These are phyloP conservation scores for Nebria salina DNA, from an alignment of 2,888 invertebrate genomes.

Conservation along the genomic window DNA sequence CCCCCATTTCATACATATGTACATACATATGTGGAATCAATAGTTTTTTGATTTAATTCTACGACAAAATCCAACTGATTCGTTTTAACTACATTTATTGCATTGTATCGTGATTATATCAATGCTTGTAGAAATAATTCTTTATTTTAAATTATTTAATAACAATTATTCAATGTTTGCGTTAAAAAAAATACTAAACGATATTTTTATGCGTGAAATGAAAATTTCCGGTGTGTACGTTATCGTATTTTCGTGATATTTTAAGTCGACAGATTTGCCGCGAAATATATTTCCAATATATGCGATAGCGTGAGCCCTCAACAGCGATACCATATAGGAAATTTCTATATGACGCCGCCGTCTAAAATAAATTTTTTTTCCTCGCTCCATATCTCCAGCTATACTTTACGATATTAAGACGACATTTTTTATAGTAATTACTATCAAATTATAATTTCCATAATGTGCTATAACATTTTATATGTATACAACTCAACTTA, in stretches of 20 bases:
- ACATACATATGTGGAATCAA: background rate
- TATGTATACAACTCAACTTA: no score
- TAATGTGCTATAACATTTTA: background rate
- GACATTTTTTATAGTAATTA: background rate
- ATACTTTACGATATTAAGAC: background rate
- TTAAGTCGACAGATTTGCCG: slow-evolving; percentile 43
- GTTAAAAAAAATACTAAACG: background rate
- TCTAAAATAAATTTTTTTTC: slow-evolving; percentile 21
- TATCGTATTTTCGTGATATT: slow-evolving; percentile 42
- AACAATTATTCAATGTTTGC: background rate
- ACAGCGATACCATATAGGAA: slow-evolving; percentile 36
- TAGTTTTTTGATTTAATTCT: no score
- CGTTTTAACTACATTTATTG: no score
- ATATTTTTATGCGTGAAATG: slow-evolving; percentile 39
- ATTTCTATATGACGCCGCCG: slow-evolving; percentile 36
- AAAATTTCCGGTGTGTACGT: slow-evolving; percentile 38
- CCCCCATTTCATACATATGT: background rate
- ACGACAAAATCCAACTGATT: no score
- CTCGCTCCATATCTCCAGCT: background rate
- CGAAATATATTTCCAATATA: slow-evolving; percentile 45
- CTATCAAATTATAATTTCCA: background rate
- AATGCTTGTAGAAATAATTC: no score
- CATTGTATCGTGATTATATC: no score
- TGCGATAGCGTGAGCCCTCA: slow-evolving; percentile 32
- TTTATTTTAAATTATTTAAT: no score